phyloP scores from a whole-genome alignment of 2,888 invertebrate genomes.

The Digitonthophagus gazella region DNA sequence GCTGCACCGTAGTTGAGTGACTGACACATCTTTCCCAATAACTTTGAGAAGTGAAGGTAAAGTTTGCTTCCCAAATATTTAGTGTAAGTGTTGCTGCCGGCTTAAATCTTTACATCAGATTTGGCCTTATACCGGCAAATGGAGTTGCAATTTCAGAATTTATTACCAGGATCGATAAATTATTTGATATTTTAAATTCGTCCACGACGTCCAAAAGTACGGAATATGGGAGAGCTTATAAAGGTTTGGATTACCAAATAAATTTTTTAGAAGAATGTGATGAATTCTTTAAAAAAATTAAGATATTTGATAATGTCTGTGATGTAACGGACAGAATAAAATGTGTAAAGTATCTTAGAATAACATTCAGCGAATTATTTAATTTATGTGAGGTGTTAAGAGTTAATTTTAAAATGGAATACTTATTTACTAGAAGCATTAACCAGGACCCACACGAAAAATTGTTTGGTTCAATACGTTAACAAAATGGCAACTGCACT shows the following conservation, averaged over 20 bases:
- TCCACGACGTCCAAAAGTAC: not conserved
- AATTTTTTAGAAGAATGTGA: constrained; percentile 3
- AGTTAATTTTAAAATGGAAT: constrained; percentile 20
- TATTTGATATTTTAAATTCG: constrained; percentile 12
- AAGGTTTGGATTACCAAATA: constrained; percentile 1
- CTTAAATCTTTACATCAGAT: constrained; percentile 29
- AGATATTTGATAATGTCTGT: not conserved
- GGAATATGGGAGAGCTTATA: not conserved
- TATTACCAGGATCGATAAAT: constrained; percentile 2
- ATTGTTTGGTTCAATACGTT: constrained; percentile 28
- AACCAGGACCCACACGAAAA: constrained; percentile 35
- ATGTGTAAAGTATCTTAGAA: constrained; percentile 1
- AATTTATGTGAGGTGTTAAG: constrained; percentile 1
- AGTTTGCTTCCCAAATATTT: constrained; percentile 32
- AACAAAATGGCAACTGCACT: constrained; percentile 24
- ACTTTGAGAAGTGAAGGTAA: constrained; percentile 34
- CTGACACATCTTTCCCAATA: constrained; percentile 31
- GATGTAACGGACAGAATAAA: constrained; percentile 2
- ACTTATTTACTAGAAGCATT: constrained; percentile 24
- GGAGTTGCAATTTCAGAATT: constrained; percentile 1
- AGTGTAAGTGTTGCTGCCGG: constrained; percentile 31
- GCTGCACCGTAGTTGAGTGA: constrained; percentile 32
- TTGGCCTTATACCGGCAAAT: constrained; percentile 27
- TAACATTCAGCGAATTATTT: constrained; percentile 2
- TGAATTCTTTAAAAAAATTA: constrained; percentile 2